Base-by-base conservation (phyloP, 2,888 invertebrate species). In the Himalopsyche anomala region DNA sequence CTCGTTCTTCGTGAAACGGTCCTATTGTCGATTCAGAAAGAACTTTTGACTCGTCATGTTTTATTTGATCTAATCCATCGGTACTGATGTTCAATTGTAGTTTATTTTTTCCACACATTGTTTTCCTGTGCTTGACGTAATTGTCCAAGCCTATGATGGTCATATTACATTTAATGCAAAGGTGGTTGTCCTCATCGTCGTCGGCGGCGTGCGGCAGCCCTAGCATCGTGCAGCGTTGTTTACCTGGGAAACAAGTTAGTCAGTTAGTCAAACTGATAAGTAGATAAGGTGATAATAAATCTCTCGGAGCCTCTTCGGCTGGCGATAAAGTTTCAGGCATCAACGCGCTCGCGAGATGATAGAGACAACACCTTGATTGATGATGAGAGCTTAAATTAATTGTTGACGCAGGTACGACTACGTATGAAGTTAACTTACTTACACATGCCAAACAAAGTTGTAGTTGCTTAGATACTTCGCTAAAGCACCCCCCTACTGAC, bases 111-210 rank as follows among this genome's bases (percentile, higher is more conserved):
- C 93, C 92, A 89, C 97, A 97, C 89, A 94, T 94, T 54, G 94
- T 92, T 90, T 97, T 97, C 79, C 98, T 95, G 90, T 98, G 98
- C 62, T 94, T 94, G 42, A 98, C 95, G 91, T 98, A 98, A 91
- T 96, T 96, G 74, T 96, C 96, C n/a, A 98, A 93, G 0, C 98
- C 98, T 56, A 95, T 92, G 87, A 98, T 95, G 4, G 98, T 97
- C 28, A 94, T 91, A 89, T 96, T 96, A 92, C 98, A 98, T 90
- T 96, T 97, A 90, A 98, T 95, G 91, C 98, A 98, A 88, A 97
- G 94, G 90, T 98, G 98, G 5, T 94, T 95, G 91, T 97, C 96
- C 82, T 97, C 96, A 85, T 97, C 96, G 85, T 95, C 96, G 87
- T 95, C 95, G 86, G 94, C 92, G 19, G 82, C 88, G 19, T 92